phyloP scores from a whole-genome alignment of 2,888 invertebrate species.

The Chrysolina haemoptera region DNA sequence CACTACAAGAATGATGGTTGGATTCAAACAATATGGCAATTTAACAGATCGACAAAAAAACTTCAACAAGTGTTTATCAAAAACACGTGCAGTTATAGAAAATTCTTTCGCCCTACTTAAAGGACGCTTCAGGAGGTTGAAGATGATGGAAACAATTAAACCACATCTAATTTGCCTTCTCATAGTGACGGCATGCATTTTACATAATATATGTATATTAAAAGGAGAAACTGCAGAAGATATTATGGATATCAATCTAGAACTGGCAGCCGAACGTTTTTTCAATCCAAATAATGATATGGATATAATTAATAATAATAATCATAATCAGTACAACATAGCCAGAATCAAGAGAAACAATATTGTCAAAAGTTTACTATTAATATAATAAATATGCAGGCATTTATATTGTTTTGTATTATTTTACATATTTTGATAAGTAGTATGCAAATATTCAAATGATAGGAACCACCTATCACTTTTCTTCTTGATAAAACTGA shows the following conservation, averaged over 20 bases:
- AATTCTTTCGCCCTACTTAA: too few species aligned
- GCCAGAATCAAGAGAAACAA: slow-evolving; percentile 1
- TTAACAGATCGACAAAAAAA: too few species aligned
- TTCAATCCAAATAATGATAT: neutral
- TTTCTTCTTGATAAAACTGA: too few species aligned
- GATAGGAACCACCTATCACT: too few species aligned
- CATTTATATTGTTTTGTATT: neutral
- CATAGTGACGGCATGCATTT: too few species aligned
- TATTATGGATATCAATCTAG: neutral
- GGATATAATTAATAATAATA: neutral
- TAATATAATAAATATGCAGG: neutral
- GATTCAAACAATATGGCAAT: too few species aligned
- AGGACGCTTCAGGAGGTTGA: neutral
- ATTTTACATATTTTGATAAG: neutral
- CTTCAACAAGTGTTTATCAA: too few species aligned
- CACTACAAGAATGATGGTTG: too few species aligned
- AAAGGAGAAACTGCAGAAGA: neutral
- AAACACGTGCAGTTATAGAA: too few species aligned
- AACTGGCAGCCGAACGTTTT: neutral
- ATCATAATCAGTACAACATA: neutral
- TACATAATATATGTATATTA: too few species aligned
- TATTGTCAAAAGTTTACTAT: neutral
- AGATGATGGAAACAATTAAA: neutral
- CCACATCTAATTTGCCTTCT: neutral
- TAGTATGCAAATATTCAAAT: neutral